Conservation (phyloP, 2,888 invertebrate species). For the Drosophila vallismaia region DNA sequence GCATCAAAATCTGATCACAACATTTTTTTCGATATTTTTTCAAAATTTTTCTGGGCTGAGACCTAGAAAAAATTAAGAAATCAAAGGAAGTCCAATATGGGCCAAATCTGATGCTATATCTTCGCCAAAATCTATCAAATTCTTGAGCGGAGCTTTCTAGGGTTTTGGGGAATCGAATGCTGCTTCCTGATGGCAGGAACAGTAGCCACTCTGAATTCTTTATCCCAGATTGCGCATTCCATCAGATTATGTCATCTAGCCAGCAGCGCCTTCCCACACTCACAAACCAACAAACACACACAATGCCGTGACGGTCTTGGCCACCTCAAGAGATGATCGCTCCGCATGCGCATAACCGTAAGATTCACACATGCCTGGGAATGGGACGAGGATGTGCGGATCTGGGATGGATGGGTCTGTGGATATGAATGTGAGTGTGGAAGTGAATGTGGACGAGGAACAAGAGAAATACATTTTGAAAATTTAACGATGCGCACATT, state of each 20-base stretch:
- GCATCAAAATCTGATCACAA: too few species aligned
- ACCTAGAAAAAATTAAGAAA: too few species aligned
- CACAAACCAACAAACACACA: background rate
- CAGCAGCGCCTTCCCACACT: conserved; percentile 4
- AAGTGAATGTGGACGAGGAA: conserved; percentile 34
- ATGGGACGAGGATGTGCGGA: conserved; percentile 27
- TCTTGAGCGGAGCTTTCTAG: too few species aligned
- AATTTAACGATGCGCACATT: conserved; percentile 81
- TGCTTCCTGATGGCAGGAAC: conserved; percentile 1
- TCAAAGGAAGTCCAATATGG: too few species aligned
- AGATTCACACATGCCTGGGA: conserved; percentile 69
- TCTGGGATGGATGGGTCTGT: conserved; percentile 8
- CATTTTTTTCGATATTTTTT: too few species aligned
- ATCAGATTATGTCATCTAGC: conserved; percentile 57
- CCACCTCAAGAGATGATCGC: conserved; percentile 35
- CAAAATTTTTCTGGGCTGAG: too few species aligned
- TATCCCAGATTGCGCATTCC: background rate
- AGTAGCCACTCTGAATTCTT: conserved; percentile 32
- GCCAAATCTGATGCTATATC: too few species aligned
- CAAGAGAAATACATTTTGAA: conserved; percentile 76
- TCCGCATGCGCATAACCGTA: conserved; percentile 61
- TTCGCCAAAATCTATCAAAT: too few species aligned
- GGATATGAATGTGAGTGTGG: conserved; percentile 19
- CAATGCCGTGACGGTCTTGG: conserved; percentile 18
- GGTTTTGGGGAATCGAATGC: background rate